Percentiles rank a stretch among this genome's conserved stretches.
Conservation (phyloP, 2,888 invertebrate genomes). For the Drosophila borborema region DNA sequence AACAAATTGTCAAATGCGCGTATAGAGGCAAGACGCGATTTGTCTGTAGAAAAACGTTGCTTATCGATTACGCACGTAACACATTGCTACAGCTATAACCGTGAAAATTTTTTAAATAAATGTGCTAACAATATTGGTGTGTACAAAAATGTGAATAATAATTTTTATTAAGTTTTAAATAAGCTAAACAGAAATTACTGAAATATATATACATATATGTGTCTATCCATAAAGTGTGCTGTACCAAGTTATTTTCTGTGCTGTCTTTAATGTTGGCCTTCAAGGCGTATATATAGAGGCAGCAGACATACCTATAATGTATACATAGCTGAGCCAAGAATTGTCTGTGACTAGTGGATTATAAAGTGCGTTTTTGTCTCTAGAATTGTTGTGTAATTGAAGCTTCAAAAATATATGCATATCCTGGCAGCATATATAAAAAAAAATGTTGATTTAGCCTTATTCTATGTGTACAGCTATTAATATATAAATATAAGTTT, state of each 20-base stretch:
- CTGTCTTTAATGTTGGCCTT: conserved; percentile 65
- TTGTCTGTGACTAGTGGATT: conserved; percentile 26
- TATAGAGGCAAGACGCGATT: conserved; percentile 72
- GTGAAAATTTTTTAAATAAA: conserved; percentile 30
- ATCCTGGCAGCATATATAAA: neutral
- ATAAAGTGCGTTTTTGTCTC: conserved; percentile 7
- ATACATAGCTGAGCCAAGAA: neutral
- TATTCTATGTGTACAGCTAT: neutral
- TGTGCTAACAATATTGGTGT: conserved; percentile 44
- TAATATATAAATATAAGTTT: neutral
- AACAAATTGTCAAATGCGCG: conserved; percentile 69
- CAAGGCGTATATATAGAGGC: conserved; percentile 54
- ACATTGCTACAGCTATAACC: conserved; percentile 30
- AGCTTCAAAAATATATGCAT: neutral
- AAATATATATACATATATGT: neutral
- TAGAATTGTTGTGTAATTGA: conserved; percentile 37
- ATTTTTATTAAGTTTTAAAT: too few relatives aligned
- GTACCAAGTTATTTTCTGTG: conserved; percentile 10
- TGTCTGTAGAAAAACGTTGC: conserved; percentile 63
- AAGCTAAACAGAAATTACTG: too few relatives aligned
- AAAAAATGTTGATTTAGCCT: too few relatives aligned
- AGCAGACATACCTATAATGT: conserved; percentile 13
- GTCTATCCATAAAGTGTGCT: conserved; percentile 3
- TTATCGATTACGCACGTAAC: conserved; percentile 80
- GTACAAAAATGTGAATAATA: neutral